Evolutionary conservation across 2,113 vertebrate species (phyloP).

Genomic region (Arizona elegans): DNA sequence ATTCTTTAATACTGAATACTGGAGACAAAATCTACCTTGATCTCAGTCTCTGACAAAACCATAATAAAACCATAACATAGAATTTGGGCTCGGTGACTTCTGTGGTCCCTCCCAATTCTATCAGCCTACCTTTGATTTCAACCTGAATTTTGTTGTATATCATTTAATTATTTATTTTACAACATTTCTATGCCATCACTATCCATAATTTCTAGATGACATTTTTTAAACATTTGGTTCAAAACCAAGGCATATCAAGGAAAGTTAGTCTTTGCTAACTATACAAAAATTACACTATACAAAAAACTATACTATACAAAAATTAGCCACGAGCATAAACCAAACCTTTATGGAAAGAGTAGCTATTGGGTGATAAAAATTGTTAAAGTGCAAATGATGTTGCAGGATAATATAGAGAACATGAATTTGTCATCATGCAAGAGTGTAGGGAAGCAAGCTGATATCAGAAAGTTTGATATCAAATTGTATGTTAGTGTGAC

Average conservation of each 20-base stretch:
- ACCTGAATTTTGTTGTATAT: neutral
- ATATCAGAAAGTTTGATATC: neutral
- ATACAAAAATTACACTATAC: neutral
- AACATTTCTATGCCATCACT: neutral
- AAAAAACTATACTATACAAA: neutral
- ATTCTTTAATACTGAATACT: neutral
- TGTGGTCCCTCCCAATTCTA: neutral
- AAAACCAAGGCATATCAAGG: neutral
- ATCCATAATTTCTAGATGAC: neutral
- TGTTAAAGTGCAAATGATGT: neutral
- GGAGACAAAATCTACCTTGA: neutral
- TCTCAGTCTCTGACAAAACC: neutral
- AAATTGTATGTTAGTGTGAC: neutral
- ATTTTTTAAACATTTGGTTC: neutral
- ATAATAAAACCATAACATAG: neutral
- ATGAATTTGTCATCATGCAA: neutral
- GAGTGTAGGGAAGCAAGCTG: neutral
- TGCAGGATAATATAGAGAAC: neutral
- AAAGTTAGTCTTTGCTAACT: neutral
- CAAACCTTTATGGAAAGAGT: neutral
- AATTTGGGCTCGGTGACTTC: neutral
- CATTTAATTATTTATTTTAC: neutral
- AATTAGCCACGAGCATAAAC: neutral
- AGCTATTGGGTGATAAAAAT: neutral
- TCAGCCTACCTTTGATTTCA: neutral